phyloP scores from a whole-genome alignment of 2,888 invertebrate genomes.

The Nemotelus nigrinus region DNA sequence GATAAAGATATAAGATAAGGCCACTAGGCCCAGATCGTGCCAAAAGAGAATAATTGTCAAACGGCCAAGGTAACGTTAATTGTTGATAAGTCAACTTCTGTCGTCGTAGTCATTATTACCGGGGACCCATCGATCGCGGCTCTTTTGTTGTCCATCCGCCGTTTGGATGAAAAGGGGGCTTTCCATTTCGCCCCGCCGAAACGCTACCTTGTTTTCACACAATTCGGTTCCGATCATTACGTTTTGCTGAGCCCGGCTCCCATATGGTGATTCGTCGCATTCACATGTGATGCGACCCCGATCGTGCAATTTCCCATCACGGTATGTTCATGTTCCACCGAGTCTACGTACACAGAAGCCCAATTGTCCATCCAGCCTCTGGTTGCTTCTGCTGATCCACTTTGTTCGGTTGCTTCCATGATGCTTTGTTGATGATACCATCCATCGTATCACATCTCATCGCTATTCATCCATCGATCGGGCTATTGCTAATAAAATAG shows the following conservation, averaged over 20 bases:
- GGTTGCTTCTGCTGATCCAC: slow-evolving; percentile 17
- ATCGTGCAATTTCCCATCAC: neutral
- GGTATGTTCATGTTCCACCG: neutral
- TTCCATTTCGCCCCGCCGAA: neutral
- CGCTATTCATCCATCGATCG: slow-evolving; percentile 28
- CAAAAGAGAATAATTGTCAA: too few species aligned
- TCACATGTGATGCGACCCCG: slow-evolving; percentile 34
- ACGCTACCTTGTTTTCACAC: slow-evolving; percentile 15
- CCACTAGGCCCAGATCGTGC: too few species aligned
- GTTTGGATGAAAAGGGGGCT: slow-evolving; percentile 18
- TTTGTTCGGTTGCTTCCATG: slow-evolving; percentile 25
- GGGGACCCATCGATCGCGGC: slow-evolving; percentile 1
- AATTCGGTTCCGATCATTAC: slow-evolving; percentile 41
- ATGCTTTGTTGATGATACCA: slow-evolving; percentile 16
- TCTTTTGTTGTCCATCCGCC: slow-evolving; percentile 31
- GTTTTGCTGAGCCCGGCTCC: slow-evolving; percentile 28
- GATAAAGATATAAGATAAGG: too few species aligned
- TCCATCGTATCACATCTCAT: too few species aligned
- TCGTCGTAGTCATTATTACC: slow-evolving; percentile 1
- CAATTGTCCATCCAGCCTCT: slow-evolving; percentile 13
- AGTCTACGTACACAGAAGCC: neutral
- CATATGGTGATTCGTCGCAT: neutral
- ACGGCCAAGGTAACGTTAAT: too few species aligned
- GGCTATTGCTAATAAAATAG: slow-evolving; percentile 18
- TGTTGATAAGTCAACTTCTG: neutral